Conservation (phyloP, 2,113 vertebrate species). For the Microcebus murinus region DNA sequence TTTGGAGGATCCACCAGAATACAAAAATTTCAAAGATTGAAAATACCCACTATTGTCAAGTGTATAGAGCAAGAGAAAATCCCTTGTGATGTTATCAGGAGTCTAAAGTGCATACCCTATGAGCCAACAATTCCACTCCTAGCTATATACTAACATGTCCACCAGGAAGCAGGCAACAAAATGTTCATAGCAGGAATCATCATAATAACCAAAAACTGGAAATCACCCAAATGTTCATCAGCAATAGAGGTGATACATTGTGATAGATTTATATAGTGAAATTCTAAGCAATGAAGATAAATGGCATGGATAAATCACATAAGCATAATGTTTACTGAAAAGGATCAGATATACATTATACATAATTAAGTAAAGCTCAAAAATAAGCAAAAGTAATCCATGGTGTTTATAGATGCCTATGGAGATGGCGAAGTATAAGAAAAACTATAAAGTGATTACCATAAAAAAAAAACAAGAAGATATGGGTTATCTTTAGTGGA, state of each 20-base stretch:
- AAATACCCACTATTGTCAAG: not conserved
- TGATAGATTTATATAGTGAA: not conserved
- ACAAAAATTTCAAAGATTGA: not conserved
- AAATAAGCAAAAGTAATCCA: conserved; percentile 11
- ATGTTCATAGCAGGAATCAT: not conserved
- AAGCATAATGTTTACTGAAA: not conserved
- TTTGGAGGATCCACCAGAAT: not conserved
- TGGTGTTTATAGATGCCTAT: not conserved
- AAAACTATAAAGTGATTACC: not conserved
- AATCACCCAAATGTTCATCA: not conserved
- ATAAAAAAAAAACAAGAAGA: not conserved
- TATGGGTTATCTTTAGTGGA: not conserved
- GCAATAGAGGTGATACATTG: not conserved
- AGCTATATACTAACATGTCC: not conserved
- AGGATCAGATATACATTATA: not conserved
- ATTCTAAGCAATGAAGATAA: conserved; percentile 7
- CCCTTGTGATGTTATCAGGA: not conserved
- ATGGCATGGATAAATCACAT: not conserved
- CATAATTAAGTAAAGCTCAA: not conserved
- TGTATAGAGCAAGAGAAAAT: not conserved
- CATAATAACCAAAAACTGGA: not conserved
- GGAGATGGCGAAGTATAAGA: not conserved
- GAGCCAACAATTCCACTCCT: not conserved
- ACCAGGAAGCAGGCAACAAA: not conserved
- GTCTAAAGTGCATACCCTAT: not conserved